Conservation (phyloP, 2,888 invertebrate genomes). For the Entomobrya proxima region DNA sequence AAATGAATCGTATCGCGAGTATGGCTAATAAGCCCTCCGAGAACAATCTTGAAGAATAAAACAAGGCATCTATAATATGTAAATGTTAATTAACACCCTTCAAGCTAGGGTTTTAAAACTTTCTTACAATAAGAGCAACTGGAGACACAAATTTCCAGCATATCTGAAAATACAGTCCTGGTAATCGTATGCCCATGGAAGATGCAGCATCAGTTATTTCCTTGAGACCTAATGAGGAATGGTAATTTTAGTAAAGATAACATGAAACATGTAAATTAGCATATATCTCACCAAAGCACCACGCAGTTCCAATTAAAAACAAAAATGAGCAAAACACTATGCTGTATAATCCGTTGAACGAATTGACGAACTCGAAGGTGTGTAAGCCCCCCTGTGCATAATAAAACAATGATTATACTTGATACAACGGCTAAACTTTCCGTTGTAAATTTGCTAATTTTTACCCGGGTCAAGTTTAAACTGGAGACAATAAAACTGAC, state of each 20-base stretch:
- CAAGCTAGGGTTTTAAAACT: too few species aligned
- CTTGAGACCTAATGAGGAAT: conserved; percentile 12
- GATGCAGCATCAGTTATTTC: conserved; percentile 24
- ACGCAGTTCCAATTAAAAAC: conserved; percentile 34
- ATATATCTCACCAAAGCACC: conserved; percentile 34
- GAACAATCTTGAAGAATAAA: too few species aligned
- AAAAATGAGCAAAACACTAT: not conserved
- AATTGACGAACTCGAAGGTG: not conserved
- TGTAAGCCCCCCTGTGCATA: conserved; percentile 46
- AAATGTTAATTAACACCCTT: too few species aligned
- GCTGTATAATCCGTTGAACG: not conserved
- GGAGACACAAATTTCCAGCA: conserved; percentile 47
- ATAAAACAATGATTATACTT: not conserved
- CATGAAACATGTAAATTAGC: not conserved
- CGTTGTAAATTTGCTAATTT: not conserved
- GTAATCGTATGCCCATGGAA: conserved; percentile 20
- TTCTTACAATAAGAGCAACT: not conserved
- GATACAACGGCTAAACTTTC: not conserved
- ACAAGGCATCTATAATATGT: too few species aligned
- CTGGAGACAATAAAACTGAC: not conserved
- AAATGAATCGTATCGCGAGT: not conserved
- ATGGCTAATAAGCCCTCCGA: not conserved
- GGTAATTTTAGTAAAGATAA: not conserved
- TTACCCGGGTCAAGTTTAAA: conserved; percentile 41
- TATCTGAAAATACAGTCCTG: conserved; percentile 46